Base-by-base conservation (phyloP, 2,888 invertebrate genomes). In the Linnaemya tessellans region DNA sequence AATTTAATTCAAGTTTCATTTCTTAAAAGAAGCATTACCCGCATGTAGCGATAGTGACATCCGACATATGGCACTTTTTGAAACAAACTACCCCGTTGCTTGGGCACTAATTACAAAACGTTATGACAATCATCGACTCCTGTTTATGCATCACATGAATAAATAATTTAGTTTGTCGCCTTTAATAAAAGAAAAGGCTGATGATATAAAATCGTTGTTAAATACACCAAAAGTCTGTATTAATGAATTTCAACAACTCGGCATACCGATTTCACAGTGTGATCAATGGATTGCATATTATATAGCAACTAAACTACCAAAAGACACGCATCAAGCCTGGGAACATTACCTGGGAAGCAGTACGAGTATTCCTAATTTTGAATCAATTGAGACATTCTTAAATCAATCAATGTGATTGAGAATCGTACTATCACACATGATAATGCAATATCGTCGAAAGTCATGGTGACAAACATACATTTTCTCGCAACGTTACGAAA, bases 161-260 rank as follows among this genome's bases (percentile, higher is more conserved):
- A 46, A 46, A 46, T 46, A n/a, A n/a, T 46, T 46, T 46, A 46
- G 46, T 7, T 46, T 46, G 15, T 46, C n/a, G 46, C 46, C 46
- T n/a, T 46, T 46, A n/a, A 46, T 46, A 46, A 46, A 46, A 3
- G 46, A 46, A 46, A 46, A 46, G 1, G 46, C 46, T 46, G 46
- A 46, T 46, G 46, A 46, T 46, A 46, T 46, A 46, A 46, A 46
- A n/a, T 46, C n/a, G n/a, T 46, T 46, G 46, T 46, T 46, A 46
- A 46, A 46, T n/a, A 7, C 46, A 46, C n/a, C n/a, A 46, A 15
- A 46, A 10, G 46, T 46, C 4, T 46, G 46, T 15, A 46, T 46
- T 46, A 46, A 46, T 46, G 46, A 46, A 46, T 46, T 46, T 46
- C 46, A 46, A 46, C 46, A n/a, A n/a, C n/a, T n/a, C n/a, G n/a